Base-by-base conservation (phyloP, 2,113 vertebrate species). In the Ptilorrhoa leucosticta region DNA sequence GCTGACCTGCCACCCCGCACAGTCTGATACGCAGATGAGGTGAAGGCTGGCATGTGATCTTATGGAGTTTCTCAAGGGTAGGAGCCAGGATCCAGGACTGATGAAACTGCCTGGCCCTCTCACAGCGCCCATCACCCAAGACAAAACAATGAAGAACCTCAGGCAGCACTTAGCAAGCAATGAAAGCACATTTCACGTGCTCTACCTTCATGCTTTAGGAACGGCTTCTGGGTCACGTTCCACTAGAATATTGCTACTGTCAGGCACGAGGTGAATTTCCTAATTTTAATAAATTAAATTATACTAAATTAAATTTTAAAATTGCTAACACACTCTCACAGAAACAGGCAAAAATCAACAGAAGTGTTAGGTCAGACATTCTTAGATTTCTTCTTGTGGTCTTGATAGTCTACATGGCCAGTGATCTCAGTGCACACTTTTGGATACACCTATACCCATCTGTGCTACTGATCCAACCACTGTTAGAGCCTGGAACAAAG, bases 161-260 rank as follows among this genome's bases (percentile, higher is more conserved):
- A 71, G 64, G 40, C 87, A 94, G 77, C 19, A 23, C 17, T 56
- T 23, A 87, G 22, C 0, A 0, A 57, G 63, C 80, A 82, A 42
- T 33, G 57, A 82, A 91, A 65, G 14, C 9, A 37, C 30, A 68
- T 87, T 91, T 85, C 69, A 53, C 40, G 19, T n/a, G 7, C 11
- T 87, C 51, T 75, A 4, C 2, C 1, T 68, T 82, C 11, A 2
- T 45, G 30, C 16, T 82, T 84, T 42, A 87, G 61, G 77, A 94
- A 83, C 0, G 0, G 40, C 22, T 81, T 71, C 37, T 0, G 0
- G 47, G 31, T 78, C 31, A 40, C 0, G 0, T 85, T 87, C 44
- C 23, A 69, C 45, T 20, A 20, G 15, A 40, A 23, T 39, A 19
- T 50, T 65, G 15, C 21, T 68, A 72, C 71, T 48, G 18, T 58